Evolutionary conservation across 2,888 invertebrate species (phyloP).

Genomic region (Oligia latruncula): DNA sequence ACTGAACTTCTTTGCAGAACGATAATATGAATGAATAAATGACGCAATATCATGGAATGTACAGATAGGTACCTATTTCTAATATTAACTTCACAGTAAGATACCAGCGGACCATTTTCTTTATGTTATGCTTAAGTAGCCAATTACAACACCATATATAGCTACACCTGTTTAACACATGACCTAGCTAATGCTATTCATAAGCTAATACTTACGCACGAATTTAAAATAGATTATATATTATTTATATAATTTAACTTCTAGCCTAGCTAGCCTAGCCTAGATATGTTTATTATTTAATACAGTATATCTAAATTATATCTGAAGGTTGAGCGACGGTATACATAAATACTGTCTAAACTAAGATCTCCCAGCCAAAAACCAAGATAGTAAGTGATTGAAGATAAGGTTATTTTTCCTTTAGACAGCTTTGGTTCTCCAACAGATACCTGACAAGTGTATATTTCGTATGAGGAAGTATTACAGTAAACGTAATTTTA

Average conservation of each 20-base stretch:
- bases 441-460: background rate
- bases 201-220: background rate
- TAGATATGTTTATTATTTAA: background rate
- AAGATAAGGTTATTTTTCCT: background rate
- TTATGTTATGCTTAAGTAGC: background rate
- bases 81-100: background rate
- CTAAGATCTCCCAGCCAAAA: background rate
- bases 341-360: constrained; percentile 2
- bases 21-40: background rate
- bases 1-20: background rate
- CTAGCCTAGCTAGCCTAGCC: background rate
- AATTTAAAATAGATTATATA: background rate
- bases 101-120: background rate
- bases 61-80: background rate
- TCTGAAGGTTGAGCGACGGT: background rate
- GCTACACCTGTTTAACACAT: background rate
- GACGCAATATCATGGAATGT: background rate
- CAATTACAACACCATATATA: background rate
- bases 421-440: too few relatives aligned
- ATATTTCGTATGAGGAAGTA: background rate
- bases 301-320: background rate
- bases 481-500: background rate
- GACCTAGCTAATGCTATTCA: background rate
- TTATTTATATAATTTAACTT: background rate
- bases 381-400: background rate